Base-by-base conservation (phyloP, 2,113 vertebrate genomes). In the Pygoscelis antarcticus region DNA sequence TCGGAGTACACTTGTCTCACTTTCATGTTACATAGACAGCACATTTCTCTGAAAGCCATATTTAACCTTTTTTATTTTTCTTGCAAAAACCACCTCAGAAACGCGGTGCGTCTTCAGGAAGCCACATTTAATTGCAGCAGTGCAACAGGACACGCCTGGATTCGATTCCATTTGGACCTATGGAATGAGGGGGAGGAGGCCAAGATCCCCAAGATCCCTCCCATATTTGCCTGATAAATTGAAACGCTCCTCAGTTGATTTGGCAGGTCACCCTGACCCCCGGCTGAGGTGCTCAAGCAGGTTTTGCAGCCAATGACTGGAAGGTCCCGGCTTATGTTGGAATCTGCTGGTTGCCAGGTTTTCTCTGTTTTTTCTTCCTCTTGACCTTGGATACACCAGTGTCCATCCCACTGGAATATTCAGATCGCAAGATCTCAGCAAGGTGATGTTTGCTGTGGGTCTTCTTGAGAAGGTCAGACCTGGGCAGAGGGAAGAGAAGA, bases 321-420 rank as follows among this genome's bases (percentile, higher is more conserved):
- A 90, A 74, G 78, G 36, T 32, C 76, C 82, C 3, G n/a, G 72
- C 49, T 97, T 68, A 83, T 69, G 51, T 15, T 91, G 51, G 78
- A 69, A 52, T 71, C n/a, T 96, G 93, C 69, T 58, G 83, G 87
- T 85, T 83, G 79, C 89, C 81, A 44, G 65, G 42, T 86, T 91
- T 93, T 2, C 72, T 62, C 17, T 16, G 91, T 25, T 58, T 72
- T 68, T 64, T 96, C 60, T 51, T 97, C 95, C 57, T 96, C 78
- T 77, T 96, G 95, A 76, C 93, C 97, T 97, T 96, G 87, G 94
- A 68, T 26, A 54, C 36, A 22, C 61, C 32, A 1, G 93, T 29
- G 85, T 97, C 98, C 95, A 98, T 85, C 29, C 99, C 99, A 8
- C 98, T 99, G 60, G 98, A 97, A 90, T 98, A 99, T 76, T 99